These are phyloP conservation scores for Oscheius onirici DNA, from an alignment of 2,888 invertebrate genomes.

Conservation along the genomic window DNA sequence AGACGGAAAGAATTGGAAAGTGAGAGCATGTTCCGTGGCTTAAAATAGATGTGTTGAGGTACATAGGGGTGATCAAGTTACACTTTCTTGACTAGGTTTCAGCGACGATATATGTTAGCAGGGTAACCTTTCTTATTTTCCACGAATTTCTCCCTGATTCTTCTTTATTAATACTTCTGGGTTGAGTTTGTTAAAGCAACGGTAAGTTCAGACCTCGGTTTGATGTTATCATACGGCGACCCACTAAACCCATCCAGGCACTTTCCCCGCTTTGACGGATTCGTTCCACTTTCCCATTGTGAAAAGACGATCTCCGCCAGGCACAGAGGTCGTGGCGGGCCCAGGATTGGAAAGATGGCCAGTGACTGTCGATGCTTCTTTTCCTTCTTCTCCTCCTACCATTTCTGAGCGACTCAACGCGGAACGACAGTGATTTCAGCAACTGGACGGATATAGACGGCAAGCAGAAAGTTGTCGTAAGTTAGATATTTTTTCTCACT, in stretches of 20 bases:
- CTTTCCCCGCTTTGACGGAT: conserved; percentile 9
- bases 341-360: not conserved
- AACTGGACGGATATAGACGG: conserved; percentile 26
- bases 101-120: too few species aligned
- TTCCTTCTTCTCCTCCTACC: conserved; percentile 11
- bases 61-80: too few species aligned
- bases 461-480: conserved; percentile 19
- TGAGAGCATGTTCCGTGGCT: too few species aligned
- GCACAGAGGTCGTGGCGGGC: conserved; percentile 19
- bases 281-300: conserved; percentile 22
- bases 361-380: conserved; percentile 4
- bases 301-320: not conserved
- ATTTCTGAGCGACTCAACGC: not conserved
- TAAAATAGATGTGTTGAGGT: too few species aligned
- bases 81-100: too few species aligned
- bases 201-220: too few species aligned
- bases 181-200: too few species aligned
- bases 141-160: too few species aligned
- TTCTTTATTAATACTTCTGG: too few species aligned
- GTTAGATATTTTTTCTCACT: not conserved
- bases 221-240: too few species aligned
- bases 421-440: conserved; percentile 16
- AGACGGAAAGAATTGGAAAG: too few species aligned
- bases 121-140: too few species aligned
- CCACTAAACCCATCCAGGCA: not conserved